Evolutionary conservation across 1,140 invertebrate genomes (phyloP).

Genomic region (Condylostylus longicornis): DNA sequence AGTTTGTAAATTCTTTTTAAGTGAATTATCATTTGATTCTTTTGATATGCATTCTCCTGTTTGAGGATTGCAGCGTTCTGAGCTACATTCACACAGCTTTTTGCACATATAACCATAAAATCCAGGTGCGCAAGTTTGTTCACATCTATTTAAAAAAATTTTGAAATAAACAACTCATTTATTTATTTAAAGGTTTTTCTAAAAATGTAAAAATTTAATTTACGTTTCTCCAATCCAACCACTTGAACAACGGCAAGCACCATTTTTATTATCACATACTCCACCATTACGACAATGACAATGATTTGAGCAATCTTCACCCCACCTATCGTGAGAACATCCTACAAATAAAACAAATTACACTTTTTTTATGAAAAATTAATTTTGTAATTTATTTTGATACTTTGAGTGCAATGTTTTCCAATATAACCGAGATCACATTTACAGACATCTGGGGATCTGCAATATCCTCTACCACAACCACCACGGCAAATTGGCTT

Average conservation of each 20-base stretch:
- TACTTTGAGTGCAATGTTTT: slow-evolving; percentile 27
- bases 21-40: no score
- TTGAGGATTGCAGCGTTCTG: slow-evolving; percentile 23
- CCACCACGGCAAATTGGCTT: slow-evolving; percentile 27
- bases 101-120: slow-evolving; percentile 28
- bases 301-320: slow-evolving; percentile 22
- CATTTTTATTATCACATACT: slow-evolving; percentile 26
- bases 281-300: slow-evolving; percentile 24
- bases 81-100: slow-evolving; percentile 22
- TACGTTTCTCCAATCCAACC: slow-evolving; percentile 27
- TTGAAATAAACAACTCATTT: background rate
- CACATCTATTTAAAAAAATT: slow-evolving; percentile 17
- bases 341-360: slow-evolving; percentile 10
- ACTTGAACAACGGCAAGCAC: slow-evolving; percentile 22
- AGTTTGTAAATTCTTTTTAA: no score
- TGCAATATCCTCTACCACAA: slow-evolving; percentile 28
- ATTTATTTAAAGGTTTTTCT: background rate
- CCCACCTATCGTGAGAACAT: slow-evolving; percentile 29
- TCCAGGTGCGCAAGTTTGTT: slow-evolving; percentile 23
- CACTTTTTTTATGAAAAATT: background rate
- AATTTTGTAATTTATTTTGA: background rate
- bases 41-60: slow-evolving; percentile 17
- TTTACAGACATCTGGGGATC: slow-evolving; percentile 22
- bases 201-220: background rate
- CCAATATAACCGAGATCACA: slow-evolving; percentile 28